Evolutionary conservation across 1,140 invertebrate species (phyloP).

Genomic region (Diachasma alloeum): DNA sequence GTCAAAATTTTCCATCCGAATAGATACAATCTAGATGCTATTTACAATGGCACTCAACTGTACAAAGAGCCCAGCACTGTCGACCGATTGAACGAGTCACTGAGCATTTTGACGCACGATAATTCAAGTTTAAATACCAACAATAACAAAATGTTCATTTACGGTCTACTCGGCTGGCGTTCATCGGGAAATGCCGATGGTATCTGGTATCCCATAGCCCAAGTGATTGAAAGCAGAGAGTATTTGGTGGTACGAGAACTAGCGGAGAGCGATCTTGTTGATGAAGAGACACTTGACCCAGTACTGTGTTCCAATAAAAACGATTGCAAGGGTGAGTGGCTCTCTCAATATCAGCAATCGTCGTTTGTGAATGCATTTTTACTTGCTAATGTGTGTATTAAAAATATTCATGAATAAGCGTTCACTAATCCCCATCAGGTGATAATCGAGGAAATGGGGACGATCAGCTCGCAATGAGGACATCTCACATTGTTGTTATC

Average conservation of each 20-base stretch:
- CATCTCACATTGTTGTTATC: conserved; percentile 57
- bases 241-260: conserved; percentile 49
- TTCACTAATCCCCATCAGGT: not conserved
- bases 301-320: conserved; percentile 47
- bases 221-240: conserved; percentile 45
- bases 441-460: conserved; percentile 34
- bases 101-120: conserved; percentile 51
- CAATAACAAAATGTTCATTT: conserved; percentile 61
- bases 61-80: conserved; percentile 48
- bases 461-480: conserved; percentile 46
- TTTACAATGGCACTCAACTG: conserved; percentile 52
- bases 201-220: conserved; percentile 54
- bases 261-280: conserved; percentile 42
- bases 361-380: conserved; percentile 1
- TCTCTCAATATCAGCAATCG: too few species aligned
- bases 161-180: conserved; percentile 49
- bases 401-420: not conserved
- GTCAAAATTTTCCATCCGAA: not conserved
- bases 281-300: conserved; percentile 46
- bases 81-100: conserved; percentile 53
- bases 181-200: not conserved
- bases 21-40: conserved; percentile 53
- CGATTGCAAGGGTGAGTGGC: conserved; percentile 42
- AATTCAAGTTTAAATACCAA: conserved; percentile 55
- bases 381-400: not conserved